Evolutionary conservation across 1,140 invertebrate species (phyloP), one percentile per base, ranked within the genome.

Genomic region (Harpegnathos saltator): DNA sequence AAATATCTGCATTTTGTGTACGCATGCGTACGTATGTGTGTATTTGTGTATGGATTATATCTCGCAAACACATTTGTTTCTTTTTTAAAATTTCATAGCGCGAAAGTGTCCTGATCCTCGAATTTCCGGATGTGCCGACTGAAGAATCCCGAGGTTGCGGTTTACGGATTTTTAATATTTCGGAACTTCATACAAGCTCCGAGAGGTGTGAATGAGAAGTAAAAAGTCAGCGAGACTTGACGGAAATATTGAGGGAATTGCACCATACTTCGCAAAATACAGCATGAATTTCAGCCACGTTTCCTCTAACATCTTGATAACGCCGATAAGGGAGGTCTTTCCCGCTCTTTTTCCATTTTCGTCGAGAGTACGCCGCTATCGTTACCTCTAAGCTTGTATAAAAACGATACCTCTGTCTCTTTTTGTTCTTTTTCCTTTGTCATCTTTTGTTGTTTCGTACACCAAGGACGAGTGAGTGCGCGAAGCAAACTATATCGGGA

Each of bases 401-500:
- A 89, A 89, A 89, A 89, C 73, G 87, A 89, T 86, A 75, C 65
- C 61, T 83, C 29, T 61, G 75, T 61, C 26, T 83, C 44, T 87
- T 24, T 84, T 81, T 44, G 3, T 44, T 33, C 29, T 78, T 58
- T 58, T 58, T 77, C 56, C 77, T 73, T 86, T 84, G 56, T 33
- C 81, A 59, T 17, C 50, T 81, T 83, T 83, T 19, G 44, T 50
- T 59, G 38, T 74, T 84, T 85, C 80, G 83, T 89, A 90, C 88
- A 83, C 71, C 86, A 88, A 85, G 87, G 83, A 84, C 69, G 85
- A 91, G 65, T 89, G 85, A 91, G 88, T 89, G 85, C 83, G 62
- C 85, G 88, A 88, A 89, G 80, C 88, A 91, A 91, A 91, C 90
- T 90, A 89, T 91, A 91, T 86, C 85, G 85, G 82, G 90, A 91